Evolutionary conservation across 2,888 invertebrate species (phyloP), one percentile per base, ranked within the genome.

Genomic region (Drosophila melanocephala): DNA sequence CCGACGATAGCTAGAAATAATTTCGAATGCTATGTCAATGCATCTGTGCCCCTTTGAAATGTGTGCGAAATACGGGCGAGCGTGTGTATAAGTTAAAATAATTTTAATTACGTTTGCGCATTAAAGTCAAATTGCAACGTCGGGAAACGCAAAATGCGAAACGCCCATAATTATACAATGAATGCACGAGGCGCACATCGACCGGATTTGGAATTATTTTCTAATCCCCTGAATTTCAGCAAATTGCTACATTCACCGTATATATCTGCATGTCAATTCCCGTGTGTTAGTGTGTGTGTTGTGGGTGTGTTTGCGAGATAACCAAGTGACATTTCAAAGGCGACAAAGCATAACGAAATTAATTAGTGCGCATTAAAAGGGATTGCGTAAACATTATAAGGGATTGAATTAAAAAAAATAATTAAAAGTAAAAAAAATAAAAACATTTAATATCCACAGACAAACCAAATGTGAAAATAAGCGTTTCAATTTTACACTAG

Each of bases 291-390:
- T 66, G 57, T 30, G 52, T 28, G 57, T 60, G 22, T 33, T 33
- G 32, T 35, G 47, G 44, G 26, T 30, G 75, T 58, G 65, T 44
- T 51, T 37, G 28, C 12, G 62, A 53, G 83, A 72, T 65, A 60
- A 68, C 52, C 73, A 64, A 64, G 65, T 56, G 65, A 72, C 72
- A 68, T 73, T 72, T 83, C 81, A 86, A 81, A 81, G 83, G 87
- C 90, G 90, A 74, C 89, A 87, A 87, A 89, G 90, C 86, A 88
- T 79, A 83, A 78, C 83, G 79, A 87, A 89, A 90, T 88, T 90
- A 90, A 90, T 88, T 88, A n/a, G 91, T 76, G 81, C 85, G 88
- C 76, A 88, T 88, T 88, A 87, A 87, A 85, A 77, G 81, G 85
- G 86, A 89, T 88, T 88, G 77, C 65, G 78, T 69, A 68, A 76